Conservation (phyloP, 2,888 invertebrate genomes). For the Hypolimnas misippus region DNA sequence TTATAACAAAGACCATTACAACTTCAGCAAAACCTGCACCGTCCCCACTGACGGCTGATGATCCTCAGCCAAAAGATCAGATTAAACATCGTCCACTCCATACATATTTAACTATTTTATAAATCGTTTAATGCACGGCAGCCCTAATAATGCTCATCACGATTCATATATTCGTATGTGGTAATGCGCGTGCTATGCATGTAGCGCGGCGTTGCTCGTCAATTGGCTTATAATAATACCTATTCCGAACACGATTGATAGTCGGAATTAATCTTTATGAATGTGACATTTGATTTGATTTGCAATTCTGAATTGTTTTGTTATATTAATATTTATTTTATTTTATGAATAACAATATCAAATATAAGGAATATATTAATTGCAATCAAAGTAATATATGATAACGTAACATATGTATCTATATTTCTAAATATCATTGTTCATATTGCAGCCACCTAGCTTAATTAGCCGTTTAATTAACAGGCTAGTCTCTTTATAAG, state of each 20-base stretch:
- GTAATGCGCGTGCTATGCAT: constrained; percentile 20
- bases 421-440: too few relatives aligned
- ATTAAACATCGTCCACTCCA: too few relatives aligned
- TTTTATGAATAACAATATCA: neutral
- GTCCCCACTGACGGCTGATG: too few relatives aligned
- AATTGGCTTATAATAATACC: neutral
- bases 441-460: too few relatives aligned
- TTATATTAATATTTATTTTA: neutral
- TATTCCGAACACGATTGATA: constrained; percentile 6
- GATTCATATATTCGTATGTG: constrained; percentile 24
- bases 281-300: neutral
- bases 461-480: too few relatives aligned
- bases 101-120: neutral
- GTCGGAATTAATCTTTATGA: constrained; percentile 2
- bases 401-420: too few relatives aligned
- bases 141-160: constrained; percentile 21
- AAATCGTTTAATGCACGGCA: constrained; percentile 3
- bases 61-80: too few relatives aligned
- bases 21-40: too few relatives aligned
- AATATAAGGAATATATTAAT: neutral
- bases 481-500: too few relatives aligned
- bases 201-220: constrained; percentile 11
- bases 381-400: too few relatives aligned
- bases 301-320: neutral
- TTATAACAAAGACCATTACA: too few relatives aligned